Evolutionary conservation across 2,113 vertebrate species (phyloP), one percentile per base, ranked within the genome.

Genomic region (Rhinolophus ferrumequinum): DNA sequence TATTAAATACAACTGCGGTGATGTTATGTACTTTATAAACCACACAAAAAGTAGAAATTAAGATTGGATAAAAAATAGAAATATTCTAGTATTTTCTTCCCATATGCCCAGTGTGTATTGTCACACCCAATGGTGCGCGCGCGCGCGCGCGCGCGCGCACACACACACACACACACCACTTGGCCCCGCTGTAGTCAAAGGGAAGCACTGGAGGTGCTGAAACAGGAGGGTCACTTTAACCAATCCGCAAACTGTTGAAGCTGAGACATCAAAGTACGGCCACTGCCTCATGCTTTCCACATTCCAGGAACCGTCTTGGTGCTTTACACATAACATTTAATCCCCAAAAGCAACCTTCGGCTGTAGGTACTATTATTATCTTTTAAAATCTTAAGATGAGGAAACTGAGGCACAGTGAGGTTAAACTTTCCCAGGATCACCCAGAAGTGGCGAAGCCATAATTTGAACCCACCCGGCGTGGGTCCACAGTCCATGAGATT

Each of bases 21-120:
- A 73, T 58, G 9, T 38, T 87, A 76, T n/a, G 16, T 28, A 22
- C 19, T 67, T 92, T 50, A 54, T 60, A 92, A 88, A 89, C 44
- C 54, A 60, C 24, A 44, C 11, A 28, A 41, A 28, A 81, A 9
- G 41, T 12, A 77, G 24, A 86, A 76, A 70, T 80, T 79, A 0
- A 28, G 52, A 54, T 69, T 79, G 41, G 1, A 41, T 21, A 33
- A 81, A 86, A 92, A 13, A 80, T 64, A 35, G 15, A 90, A 50
- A 64, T 84, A 62, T 47, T 64, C 66, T 77, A 64, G 30, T 60
- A 79, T 90, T 96, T 79, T 96, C 73, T 56, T 81, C 41, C 52
- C 35, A 82, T 18, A 67, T 7, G 24, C 47, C 26, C 38, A 44
- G 47, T 50, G 2, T 5, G 35, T 89, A 82, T 75, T 50, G 19